Evolutionary conservation across 2,797 vertebrate species (phyloP).

Genomic region (Semotilus atromaculatus): DNA sequence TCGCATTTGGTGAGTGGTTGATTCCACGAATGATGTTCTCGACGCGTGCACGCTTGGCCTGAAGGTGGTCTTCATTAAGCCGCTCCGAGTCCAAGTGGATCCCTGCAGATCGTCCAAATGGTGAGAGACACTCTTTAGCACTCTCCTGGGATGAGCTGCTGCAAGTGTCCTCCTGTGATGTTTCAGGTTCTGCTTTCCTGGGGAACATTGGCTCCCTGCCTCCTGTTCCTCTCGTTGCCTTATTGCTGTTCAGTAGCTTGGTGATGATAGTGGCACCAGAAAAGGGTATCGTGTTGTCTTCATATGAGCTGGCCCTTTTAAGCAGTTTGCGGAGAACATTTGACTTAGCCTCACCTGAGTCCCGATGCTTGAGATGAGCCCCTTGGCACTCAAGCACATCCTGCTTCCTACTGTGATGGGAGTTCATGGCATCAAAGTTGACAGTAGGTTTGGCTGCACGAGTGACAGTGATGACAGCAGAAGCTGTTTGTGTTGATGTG

Average conservation of each 20-base stretch:
- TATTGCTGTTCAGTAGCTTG: conserved; percentile 99
- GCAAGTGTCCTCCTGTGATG: conserved; percentile 95
- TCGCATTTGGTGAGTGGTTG: conserved; percentile 96
- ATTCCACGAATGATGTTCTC: conserved; percentile 99
- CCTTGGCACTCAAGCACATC: conserved; percentile 96
- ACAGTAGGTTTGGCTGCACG: conserved; percentile 83
- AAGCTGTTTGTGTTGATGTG: conserved; percentile 75
- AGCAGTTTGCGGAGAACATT: conserved; percentile 99
- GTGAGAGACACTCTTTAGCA: conserved; percentile 95
- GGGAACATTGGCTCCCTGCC: conserved; percentile 84
- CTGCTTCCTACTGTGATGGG: conserved; percentile 91
- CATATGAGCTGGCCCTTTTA: conserved; percentile 98
- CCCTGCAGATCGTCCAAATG: conserved; percentile 91
- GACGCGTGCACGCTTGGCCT: conserved; percentile 96
- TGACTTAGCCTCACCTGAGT: conserved; percentile 86
- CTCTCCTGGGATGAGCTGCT: conserved; percentile 98
- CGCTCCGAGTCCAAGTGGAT: conserved; percentile 94
- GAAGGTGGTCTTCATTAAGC: conserved; percentile 96
- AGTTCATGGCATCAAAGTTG: conserved; percentile 97
- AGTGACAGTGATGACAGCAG: conserved; percentile 92
- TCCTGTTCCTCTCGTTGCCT: conserved; percentile 93
- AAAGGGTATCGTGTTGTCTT: conserved; percentile 99
- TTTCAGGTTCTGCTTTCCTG: conserved; percentile 93
- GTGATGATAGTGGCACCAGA: conserved; percentile 98
- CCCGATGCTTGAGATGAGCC: conserved; percentile 93